Conservation (phyloP, 2,113 vertebrate genomes). For the Mus musculus region DNA sequence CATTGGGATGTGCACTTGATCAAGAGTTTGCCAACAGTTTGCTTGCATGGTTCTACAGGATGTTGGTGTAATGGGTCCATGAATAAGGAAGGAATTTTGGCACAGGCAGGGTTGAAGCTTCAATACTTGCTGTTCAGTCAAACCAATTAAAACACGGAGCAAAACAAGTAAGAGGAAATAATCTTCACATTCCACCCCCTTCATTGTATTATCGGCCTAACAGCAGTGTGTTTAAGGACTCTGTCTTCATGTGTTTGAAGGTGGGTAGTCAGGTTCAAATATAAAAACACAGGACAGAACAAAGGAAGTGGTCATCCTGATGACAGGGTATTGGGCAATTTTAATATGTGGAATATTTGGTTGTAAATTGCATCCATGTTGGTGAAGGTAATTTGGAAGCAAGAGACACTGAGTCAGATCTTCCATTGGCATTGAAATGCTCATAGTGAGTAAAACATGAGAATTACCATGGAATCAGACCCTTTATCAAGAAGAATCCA, state of each 20-base stretch:
- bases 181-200: background rate
- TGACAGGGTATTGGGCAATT: slow-evolving; percentile 72
- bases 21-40: slow-evolving; percentile 41
- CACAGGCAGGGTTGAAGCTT: slow-evolving; percentile 44
- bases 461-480: background rate
- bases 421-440: slow-evolving; percentile 39
- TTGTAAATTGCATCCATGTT: slow-evolving; percentile 70
- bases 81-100: slow-evolving; percentile 68
- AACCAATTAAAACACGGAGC: slow-evolving; percentile 62
- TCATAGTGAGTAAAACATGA: background rate
- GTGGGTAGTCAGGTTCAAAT: slow-evolving; percentile 65
- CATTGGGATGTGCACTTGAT: slow-evolving; percentile 15
- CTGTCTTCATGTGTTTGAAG: slow-evolving; percentile 44
- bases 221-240: slow-evolving; percentile 42
- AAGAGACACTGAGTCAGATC: slow-evolving; percentile 58
- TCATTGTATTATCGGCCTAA: slow-evolving; percentile 9
- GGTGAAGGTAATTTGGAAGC: slow-evolving; percentile 62
- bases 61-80: slow-evolving; percentile 32
- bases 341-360: slow-evolving; percentile 57
- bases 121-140: slow-evolving; percentile 65
- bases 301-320: slow-evolving; percentile 67
- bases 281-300: slow-evolving; percentile 68
- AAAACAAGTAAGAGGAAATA: slow-evolving; percentile 62
- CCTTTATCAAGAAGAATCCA: slow-evolving; percentile 1
- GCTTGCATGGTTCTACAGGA: slow-evolving; percentile 15